Evolutionary conservation across 2,888 invertebrate genomes (phyloP), one percentile per base, ranked within the genome.

Genomic region (Melinaea menophilus): DNA sequence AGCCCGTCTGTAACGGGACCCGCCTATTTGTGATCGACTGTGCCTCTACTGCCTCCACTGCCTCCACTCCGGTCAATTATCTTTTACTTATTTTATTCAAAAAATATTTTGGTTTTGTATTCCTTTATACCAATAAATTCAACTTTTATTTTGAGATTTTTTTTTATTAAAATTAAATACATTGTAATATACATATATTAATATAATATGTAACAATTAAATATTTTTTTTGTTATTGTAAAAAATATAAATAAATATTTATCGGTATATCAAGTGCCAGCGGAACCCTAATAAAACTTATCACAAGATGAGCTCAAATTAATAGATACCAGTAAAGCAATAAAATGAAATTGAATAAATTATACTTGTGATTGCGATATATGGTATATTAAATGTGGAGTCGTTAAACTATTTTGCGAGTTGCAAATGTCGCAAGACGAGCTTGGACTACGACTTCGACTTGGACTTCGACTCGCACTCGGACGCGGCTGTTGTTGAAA

Each of bases 391-490:
- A 67, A 64, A 64, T 58, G 58, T 58, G 59, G 55, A 61, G 64
- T 59, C 58, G 62, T 62, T 64, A 59, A 45, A 60, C 64, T 64
- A 67, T 67, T 67, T 41, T 5, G 41, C 41, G 41, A 41, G 37
- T 37, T 37, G 22, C 22, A 5, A 13, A 45, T 55, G 46, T 33
- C 33, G 35, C 46, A 78, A 74, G 73, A 72, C 73, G 79, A 74
- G 68, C 37, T 37, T 7, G 37, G 7, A 7, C 37, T 5, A 2
- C 2, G 1, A 5, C 4, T 37, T 37, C 7, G 4, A 7, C 3
- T 41, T 41, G 9, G 11, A 41, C 7, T 41, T 9, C 3, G 11
- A 41, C 9, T 9, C 9, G 3, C 22, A 22, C 22, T 22, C 22
- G 22, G 22, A 22, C 22, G 1, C 22, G 22, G 22, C 22, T 22